Evolutionary conservation across 2,113 vertebrate species (phyloP).

Genomic region (Oncorhynchus gorbuscha): DNA sequence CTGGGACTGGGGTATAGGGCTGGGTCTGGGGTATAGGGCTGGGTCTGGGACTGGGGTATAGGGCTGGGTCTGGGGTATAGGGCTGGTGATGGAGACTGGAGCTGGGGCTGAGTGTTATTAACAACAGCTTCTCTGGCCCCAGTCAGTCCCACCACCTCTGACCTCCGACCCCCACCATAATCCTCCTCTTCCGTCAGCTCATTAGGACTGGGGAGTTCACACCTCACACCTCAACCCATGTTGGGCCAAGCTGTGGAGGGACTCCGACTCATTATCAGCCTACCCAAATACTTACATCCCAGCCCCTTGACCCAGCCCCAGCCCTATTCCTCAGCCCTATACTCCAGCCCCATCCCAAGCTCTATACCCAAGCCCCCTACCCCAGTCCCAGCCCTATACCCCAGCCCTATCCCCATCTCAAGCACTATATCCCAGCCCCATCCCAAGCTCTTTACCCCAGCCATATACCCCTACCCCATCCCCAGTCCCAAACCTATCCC

Average conservation of each 20-base stretch:
- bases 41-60: neutral
- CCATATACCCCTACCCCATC: rapidly evolving
- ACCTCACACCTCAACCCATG: constrained; percentile 77
- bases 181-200: constrained; percentile 67
- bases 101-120: constrained; percentile 52
- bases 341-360: constrained; percentile 17
- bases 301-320: constrained; percentile 16
- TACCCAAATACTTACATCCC: too few relatives aligned
- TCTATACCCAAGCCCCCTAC: constrained; percentile 24
- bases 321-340: neutral
- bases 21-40: neutral
- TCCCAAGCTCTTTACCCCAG: too few relatives aligned
- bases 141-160: constrained; percentile 60
- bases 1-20: neutral
- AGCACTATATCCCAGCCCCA: too few relatives aligned
- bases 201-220: constrained; percentile 69
- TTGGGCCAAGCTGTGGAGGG: constrained; percentile 56
- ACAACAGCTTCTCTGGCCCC: constrained; percentile 51
- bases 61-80: too few relatives aligned
- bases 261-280: too few relatives aligned
- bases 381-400: too few relatives aligned
- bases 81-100: neutral
- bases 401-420: too few relatives aligned
- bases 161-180: constrained; percentile 57
- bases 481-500: too few relatives aligned